phyloP scores from a whole-genome alignment of 2,797 vertebrate genomes.

The Sebastes nivosus region DNA sequence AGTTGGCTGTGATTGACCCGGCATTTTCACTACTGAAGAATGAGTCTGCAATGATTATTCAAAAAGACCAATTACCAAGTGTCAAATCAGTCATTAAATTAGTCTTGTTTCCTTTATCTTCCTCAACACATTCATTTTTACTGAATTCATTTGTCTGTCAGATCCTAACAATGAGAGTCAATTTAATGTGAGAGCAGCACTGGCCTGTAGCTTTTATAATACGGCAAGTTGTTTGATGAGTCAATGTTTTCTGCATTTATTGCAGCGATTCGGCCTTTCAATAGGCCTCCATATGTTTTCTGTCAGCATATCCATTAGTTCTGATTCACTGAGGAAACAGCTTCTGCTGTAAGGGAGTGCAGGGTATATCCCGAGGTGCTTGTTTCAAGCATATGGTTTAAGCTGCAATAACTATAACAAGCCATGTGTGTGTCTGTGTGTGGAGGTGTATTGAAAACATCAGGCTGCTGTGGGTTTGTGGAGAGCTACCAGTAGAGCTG shows the following conservation, averaged over 20 bases:
- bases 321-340: slow-evolving; percentile 42
- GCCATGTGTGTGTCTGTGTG: neutral
- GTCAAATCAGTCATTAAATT: slow-evolving; percentile 18
- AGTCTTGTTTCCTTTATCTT: slow-evolving; percentile 2
- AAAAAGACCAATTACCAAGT: slow-evolving; percentile 4
- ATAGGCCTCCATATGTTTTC: slow-evolving; percentile 38
- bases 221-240: slow-evolving; percentile 23
- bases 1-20: neutral
- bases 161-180: slow-evolving; percentile 13
- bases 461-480: neutral
- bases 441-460: neutral
- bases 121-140: neutral
- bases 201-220: neutral
- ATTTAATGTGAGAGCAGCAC: slow-evolving; percentile 12
- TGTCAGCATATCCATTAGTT: slow-evolving; percentile 44
- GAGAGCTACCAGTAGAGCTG: slow-evolving; percentile 3
- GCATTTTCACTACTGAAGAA: neutral
- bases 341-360: slow-evolving; percentile 14
- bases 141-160: slow-evolving; percentile 6
- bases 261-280: slow-evolving; percentile 9
- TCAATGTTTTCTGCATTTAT: slow-evolving; percentile 22
- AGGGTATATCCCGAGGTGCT: slow-evolving; percentile 16
- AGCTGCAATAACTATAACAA: slow-evolving; percentile 24
- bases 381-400: slow-evolving; percentile 20
- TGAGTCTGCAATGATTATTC: neutral